Evolutionary conservation across 2,113 vertebrate genomes (phyloP).

Genomic region (Ictalurus punctatus): DNA sequence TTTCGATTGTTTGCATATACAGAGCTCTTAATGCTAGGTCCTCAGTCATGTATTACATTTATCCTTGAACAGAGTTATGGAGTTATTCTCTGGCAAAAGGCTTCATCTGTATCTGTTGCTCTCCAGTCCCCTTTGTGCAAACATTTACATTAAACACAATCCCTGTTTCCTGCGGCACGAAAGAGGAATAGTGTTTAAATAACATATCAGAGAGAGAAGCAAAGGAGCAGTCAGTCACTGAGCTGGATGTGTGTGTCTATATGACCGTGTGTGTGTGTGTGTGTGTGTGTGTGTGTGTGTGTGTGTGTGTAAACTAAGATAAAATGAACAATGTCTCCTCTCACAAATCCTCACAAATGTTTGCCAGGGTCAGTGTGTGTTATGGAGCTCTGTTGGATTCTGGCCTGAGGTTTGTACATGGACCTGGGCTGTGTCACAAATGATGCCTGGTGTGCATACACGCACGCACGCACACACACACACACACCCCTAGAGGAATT

Average conservation of each 20-base stretch:
- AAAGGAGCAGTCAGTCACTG: conserved; percentile 23
- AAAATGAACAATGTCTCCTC: background rate
- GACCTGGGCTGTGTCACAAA: conserved; percentile 1
- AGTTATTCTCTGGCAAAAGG: background rate
- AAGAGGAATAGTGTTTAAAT: conserved; percentile 35
- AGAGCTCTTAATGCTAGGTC: background rate
- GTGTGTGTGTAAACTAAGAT: conserved; percentile 34
- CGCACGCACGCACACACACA: background rate
- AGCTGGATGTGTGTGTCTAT: conserved; percentile 8
- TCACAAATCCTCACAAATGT: background rate
- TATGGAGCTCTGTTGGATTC: background rate
- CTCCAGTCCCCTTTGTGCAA: conserved; percentile 11
- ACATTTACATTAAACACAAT: conserved; percentile 42
- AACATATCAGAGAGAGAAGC: background rate
- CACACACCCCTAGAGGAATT: no score
- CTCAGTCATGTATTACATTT: background rate
- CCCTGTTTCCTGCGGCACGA: background rate
- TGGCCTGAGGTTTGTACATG: conserved; percentile 20
- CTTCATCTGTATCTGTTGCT: background rate
- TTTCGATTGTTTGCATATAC: background rate
- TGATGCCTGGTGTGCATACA: background rate
- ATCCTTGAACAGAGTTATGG: no score
- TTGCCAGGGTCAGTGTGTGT: conserved; percentile 24
- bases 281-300: conserved; percentile 29
- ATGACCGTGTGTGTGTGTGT: background rate